Conservation (phyloP, 2,113 vertebrate genomes). For the Oryctolagus cuniculus region mOryCun1.1 NC_091445.1:88213001-88213500, state of each 20-base stretch:
- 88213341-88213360: not conserved
- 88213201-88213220: not conserved
- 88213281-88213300: not conserved
- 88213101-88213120: not conserved
- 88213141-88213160: not conserved
- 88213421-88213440: constrained; percentile 39
- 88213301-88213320: not conserved
- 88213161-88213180: constrained; percentile 7
- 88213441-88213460: constrained; percentile 56
- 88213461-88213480: constrained; percentile 73
- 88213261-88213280: not conserved
- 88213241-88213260: not conserved
- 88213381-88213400: not conserved
- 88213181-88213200: not conserved
- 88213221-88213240: not conserved
- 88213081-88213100: not conserved
- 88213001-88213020: not conserved
- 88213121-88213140: not conserved
- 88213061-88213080: not conserved
- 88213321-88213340: not conserved
- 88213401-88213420: constrained; percentile 34
- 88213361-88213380: not conserved
- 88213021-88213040: not conserved
- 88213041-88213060: not conserved
- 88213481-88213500: constrained; percentile 67